Evolutionary conservation across 2,113 vertebrate species (phyloP).

Genomic region (Phylloscopus whistleri): DNA sequence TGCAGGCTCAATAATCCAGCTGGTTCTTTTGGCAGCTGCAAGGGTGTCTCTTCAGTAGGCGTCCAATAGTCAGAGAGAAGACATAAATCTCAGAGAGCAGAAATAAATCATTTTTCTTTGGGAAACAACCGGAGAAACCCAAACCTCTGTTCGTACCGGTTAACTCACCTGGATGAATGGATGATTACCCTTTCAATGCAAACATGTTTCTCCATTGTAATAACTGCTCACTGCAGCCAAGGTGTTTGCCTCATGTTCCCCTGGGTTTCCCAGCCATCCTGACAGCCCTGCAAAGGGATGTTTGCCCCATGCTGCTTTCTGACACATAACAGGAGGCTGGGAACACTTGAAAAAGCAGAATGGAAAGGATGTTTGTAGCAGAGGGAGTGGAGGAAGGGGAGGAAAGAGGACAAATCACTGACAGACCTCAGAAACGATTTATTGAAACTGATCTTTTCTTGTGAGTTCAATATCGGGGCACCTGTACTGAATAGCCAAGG

Average conservation of each 20-base stretch:
- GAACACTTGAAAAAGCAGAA: background rate
- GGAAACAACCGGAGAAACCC: background rate
- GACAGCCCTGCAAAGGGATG: background rate
- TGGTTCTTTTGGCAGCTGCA: background rate
- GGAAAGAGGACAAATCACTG: background rate
- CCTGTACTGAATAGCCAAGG: background rate
- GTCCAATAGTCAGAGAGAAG: background rate
- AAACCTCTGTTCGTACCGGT: background rate
- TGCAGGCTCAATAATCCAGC: background rate
- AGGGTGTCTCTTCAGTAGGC: background rate
- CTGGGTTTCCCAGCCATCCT: background rate
- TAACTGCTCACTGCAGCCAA: background rate
- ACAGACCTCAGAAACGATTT: background rate
- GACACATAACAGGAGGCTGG: background rate
- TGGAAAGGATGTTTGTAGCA: background rate
- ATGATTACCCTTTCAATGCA: background rate
- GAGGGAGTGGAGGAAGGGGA: background rate
- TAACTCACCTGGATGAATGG: background rate
- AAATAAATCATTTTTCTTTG: background rate
- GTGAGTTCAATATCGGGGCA: background rate
- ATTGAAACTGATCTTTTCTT: background rate
- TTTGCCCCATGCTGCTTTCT: background rate
- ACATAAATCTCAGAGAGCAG: background rate
- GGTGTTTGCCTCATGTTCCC: background rate
- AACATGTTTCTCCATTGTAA: background rate